Evolutionary conservation across 2,113 vertebrate species (phyloP).

Genomic region (Sturnira hondurensis): DNA sequence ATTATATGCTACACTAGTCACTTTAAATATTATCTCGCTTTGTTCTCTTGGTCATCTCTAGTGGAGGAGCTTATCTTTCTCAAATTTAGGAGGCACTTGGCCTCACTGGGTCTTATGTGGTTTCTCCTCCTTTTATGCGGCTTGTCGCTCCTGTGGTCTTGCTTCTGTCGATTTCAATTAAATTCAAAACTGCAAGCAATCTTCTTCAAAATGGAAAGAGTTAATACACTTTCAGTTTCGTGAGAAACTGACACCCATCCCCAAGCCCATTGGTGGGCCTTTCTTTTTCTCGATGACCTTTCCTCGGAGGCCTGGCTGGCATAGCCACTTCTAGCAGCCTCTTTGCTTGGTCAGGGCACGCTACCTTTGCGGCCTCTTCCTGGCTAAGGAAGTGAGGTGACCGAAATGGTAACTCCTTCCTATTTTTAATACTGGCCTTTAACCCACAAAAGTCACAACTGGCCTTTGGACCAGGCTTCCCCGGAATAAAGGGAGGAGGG

Average conservation of each 20-base stretch:
- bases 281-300: not conserved
- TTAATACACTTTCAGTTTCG: not conserved
- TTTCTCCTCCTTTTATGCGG: not conserved
- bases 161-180: not conserved
- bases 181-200: not conserved
- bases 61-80: not conserved
- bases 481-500: conserved; percentile 60
- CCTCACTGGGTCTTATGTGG: not conserved
- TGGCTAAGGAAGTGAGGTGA: not conserved
- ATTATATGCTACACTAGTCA: not conserved
- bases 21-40: not conserved
- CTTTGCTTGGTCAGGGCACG: not conserved
- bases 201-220: not conserved
- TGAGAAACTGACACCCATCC: not conserved
- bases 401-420: conserved; percentile 47
- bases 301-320: not conserved
- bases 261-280: not conserved
- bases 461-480: conserved; percentile 49
- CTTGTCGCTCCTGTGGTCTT: not conserved
- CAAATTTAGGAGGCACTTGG: not conserved
- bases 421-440: conserved; percentile 58
- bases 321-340: not conserved
- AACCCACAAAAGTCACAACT: conserved; percentile 58
- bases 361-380: not conserved
- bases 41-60: not conserved